Evolutionary conservation across 2,888 invertebrate genomes (phyloP).

Genomic region (Tineola bisselliella): DNA sequence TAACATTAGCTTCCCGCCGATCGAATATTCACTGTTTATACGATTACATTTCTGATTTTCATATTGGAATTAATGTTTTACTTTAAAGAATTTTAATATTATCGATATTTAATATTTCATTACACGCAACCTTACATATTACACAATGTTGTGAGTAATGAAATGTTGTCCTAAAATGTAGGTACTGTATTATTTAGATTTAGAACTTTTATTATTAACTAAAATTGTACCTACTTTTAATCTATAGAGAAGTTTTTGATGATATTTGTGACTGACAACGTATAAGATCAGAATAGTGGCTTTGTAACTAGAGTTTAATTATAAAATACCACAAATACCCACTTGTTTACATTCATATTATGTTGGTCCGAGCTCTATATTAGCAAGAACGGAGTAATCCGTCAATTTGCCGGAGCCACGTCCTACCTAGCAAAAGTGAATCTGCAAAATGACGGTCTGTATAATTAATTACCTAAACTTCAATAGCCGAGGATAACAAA

Average conservation of each 20-base stretch:
- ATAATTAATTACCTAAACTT: conserved; percentile 60
- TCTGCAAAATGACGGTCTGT: conserved; percentile 49
- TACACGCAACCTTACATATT: too few relatives aligned
- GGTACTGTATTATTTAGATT: too few relatives aligned
- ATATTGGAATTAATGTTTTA: not conserved
- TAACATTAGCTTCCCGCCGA: conserved; percentile 2
- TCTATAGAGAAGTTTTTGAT: too few relatives aligned
- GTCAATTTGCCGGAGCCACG: conserved; percentile 2
- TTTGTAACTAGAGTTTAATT: not conserved
- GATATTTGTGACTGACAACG: too few relatives aligned
- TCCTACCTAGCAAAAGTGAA: conserved; percentile 29
- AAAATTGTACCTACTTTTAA: too few relatives aligned
- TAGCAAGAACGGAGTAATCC: conserved; percentile 3
- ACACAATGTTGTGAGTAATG: too few relatives aligned
- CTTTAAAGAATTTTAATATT: not conserved
- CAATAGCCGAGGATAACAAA: conserved; percentile 54
- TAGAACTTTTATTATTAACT: too few relatives aligned
- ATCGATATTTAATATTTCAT: too few relatives aligned
- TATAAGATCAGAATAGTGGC: not conserved
- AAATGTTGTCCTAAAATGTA: too few relatives aligned
- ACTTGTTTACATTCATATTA: not conserved
- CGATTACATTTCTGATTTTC: not conserved
- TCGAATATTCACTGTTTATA: not conserved
- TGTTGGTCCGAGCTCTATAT: not conserved
- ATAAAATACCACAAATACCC: not conserved